phyloP scores from a whole-genome alignment of 2,797 vertebrate genomes.

The Gallinago solitaria region DNA sequence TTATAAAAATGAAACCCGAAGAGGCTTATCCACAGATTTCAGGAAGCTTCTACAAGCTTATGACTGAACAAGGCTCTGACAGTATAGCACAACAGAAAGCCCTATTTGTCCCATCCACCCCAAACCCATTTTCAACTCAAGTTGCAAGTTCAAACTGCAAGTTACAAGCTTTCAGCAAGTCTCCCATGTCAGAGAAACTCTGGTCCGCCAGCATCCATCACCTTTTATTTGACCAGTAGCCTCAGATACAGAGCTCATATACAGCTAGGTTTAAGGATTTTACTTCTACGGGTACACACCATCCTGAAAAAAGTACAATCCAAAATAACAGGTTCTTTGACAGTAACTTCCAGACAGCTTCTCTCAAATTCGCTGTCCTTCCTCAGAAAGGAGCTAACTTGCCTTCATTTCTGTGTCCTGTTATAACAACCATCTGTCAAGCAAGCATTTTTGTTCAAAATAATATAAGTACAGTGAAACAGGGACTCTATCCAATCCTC shows the following conservation, averaged over 20 bases:
- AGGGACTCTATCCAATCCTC: not conserved
- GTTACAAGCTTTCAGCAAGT: not conserved
- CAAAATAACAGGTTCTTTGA: not conserved
- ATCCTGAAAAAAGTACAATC: not conserved
- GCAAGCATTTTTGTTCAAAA: not conserved
- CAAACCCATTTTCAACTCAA: not conserved
- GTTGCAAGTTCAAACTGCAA: not conserved
- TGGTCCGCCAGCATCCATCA: not conserved
- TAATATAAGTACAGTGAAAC: not conserved
- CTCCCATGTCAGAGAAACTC: not conserved
- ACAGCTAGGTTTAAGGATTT: not conserved
- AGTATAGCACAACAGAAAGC: not conserved
- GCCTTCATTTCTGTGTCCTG: not conserved
- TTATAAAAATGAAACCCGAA: not conserved
- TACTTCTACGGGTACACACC: not conserved
- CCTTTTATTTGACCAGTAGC: not conserved
- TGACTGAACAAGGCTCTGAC: not conserved
- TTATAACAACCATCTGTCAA: slow-evolving; percentile 16
- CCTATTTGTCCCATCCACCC: not conserved
- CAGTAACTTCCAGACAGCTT: not conserved
- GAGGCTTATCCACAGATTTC: not conserved
- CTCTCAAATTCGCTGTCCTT: not conserved
- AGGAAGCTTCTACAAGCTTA: not conserved
- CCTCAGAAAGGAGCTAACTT: not conserved
- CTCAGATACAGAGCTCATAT: not conserved